These are phyloP conservation scores for Paratilapia polleni DNA, from an alignment of 2,113 vertebrate genomes.

Conservation along the genomic window DNA sequence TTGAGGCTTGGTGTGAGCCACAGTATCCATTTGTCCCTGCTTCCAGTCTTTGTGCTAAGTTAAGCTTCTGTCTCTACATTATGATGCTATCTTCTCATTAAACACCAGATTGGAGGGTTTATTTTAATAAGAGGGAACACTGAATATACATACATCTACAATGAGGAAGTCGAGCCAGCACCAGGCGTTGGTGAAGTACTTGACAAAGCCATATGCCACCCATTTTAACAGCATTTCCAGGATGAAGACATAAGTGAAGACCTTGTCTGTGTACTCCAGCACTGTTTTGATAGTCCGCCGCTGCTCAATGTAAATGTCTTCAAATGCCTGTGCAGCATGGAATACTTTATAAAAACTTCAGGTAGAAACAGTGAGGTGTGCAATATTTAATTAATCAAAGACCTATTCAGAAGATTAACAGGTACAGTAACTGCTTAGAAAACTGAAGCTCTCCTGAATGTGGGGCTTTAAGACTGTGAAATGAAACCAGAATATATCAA, in stretches of 20 bases:
- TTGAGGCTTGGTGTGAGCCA: neutral
- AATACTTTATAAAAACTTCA: neutral
- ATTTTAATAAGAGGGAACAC: neutral
- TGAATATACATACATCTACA: slow-evolving; percentile 89
- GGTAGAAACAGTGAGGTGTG: neutral
- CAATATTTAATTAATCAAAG: neutral
- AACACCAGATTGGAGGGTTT: neutral
- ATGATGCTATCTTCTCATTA: neutral
- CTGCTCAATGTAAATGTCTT: slow-evolving; percentile 97
- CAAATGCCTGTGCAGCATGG: slow-evolving; percentile 87
- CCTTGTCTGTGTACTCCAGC: slow-evolving; percentile 96
- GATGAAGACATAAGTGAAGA: slow-evolving; percentile 98
- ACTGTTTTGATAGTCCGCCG: slow-evolving; percentile 92
- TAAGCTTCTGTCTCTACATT: neutral
- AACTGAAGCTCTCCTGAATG: neutral
- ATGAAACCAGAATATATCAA: neutral
- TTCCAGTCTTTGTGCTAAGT: neutral
- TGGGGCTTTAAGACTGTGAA: neutral
- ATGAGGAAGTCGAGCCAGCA: slow-evolving; percentile 99
- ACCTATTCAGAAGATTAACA: neutral
- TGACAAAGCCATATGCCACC: slow-evolving; percentile 96
- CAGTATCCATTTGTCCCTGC: neutral
- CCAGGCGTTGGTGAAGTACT: slow-evolving; percentile 99
- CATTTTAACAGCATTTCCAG: slow-evolving; percentile 99
- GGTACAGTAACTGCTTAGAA: neutral